Evolutionary conservation across 2,888 invertebrate genomes (phyloP), one percentile per base, ranked within the genome.

Genomic region (Apotomis capreana): DNA sequence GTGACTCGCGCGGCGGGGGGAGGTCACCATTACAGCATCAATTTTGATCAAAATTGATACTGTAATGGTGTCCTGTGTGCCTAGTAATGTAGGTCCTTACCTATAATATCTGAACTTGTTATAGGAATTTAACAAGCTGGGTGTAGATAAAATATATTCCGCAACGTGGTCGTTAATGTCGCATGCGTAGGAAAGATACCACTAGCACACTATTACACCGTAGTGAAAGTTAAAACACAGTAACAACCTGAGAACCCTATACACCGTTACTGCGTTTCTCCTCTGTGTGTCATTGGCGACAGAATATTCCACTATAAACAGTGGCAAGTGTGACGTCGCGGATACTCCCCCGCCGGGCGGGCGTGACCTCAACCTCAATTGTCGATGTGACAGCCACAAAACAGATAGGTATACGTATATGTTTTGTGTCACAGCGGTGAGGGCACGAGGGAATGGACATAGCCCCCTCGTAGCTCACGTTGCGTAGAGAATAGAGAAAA

Each of bases 271-370:
- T 49, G 9, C 49, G 9, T 49, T 49, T 49, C 10, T 49, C 49
- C 10, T 49, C 49, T 49, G 49, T 9, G 9, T 1, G 6, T 9
- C 9, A 9, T 9, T 54, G 61, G 61, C 69, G 10, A 65, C 65
- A 65, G 65, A 65, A 65, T 65, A 55, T 65, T 65, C 65, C 65
- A 65, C 57, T 57, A 36, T 57, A 57, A 65, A 65, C 55, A 65
- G 46, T 57, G 65, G 57, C 55, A 26, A 26, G 26, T 55, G 26
- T 57, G 65, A 65, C 65, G 65, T 13, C 9, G 64, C 8, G 59
- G 44, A 9, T 54, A 44, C 55, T 46, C 54, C 65, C 65, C 57
- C 65, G 65, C 55, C 64, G 46, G 55, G 8, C 65, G 12, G 57
- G 55, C 65, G 46, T 4, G 55, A 46, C 55, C 57, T 60, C 15